Percentiles rank a stretch among this genome's conserved stretches.
Evolutionary conservation across 1,140 invertebrate species (phyloP).

Genomic region (Drosophila nebulosa): DNA sequence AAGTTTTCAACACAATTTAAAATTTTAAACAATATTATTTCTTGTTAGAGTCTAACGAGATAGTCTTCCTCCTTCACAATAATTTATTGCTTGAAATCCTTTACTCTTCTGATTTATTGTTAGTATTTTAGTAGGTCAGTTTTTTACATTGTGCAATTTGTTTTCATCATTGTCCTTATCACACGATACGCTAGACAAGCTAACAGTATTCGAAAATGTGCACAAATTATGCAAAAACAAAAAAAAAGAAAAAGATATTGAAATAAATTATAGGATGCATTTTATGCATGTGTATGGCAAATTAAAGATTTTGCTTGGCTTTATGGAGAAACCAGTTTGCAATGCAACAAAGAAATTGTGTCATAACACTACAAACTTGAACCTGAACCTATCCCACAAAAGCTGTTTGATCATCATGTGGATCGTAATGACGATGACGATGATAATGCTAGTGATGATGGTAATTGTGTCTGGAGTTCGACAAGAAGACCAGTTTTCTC

Average conservation of each 20-base stretch:
- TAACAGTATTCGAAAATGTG: background rate
- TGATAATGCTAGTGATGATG: conserved; percentile 23
- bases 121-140: background rate
- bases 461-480: conserved; percentile 25
- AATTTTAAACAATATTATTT: too few relatives aligned
- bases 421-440: conserved; percentile 11
- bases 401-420: background rate
- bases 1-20: too few relatives aligned
- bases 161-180: background rate
- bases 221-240: background rate
- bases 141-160: background rate
- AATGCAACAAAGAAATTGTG: conserved; percentile 45
- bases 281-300: background rate
- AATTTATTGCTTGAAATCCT: too few relatives aligned
- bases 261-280: conserved; percentile 28
- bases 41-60: too few relatives aligned
- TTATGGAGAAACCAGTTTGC: background rate
- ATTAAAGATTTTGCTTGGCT: background rate
- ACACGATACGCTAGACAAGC: background rate
- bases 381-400: conserved; percentile 69
- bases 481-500: conserved; percentile 58
- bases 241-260: background rate
- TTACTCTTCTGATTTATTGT: background rate
- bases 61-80: too few relatives aligned
- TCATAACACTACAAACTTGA: conserved; percentile 71